Percentiles rank a stretch among this genome's conserved stretches.
Conservation (phyloP, 2,797 vertebrate genomes). For the Hemibagrus guttatus region DNA sequence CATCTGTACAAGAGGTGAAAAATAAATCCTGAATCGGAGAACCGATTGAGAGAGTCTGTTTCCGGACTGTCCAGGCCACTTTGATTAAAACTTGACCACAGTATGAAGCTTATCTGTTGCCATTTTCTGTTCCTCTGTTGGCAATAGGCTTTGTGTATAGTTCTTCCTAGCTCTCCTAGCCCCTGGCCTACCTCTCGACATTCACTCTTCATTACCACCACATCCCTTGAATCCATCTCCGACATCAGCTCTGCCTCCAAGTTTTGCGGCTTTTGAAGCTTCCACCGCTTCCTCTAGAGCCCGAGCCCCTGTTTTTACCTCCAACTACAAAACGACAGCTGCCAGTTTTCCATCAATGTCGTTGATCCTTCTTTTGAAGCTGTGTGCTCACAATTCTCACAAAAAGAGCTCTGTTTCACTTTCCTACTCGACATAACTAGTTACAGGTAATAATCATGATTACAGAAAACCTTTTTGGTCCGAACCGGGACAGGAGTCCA, state of each 20-base stretch:
- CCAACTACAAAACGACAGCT: constrained; percentile 13
- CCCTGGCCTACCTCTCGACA: not conserved
- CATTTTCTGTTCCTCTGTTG: not conserved
- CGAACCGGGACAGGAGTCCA: not conserved
- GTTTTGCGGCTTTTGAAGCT: constrained; percentile 17
- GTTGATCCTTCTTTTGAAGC: not conserved
- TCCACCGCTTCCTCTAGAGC: not conserved
- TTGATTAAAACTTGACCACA: constrained; percentile 4
- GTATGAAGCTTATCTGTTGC: not conserved
- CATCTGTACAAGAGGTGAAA: constrained; percentile 18
- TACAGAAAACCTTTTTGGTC: not conserved
- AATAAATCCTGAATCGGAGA: not conserved
- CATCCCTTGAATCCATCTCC: constrained; percentile 9
- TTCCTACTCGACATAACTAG: not conserved
- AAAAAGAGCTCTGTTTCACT: constrained; percentile 2
- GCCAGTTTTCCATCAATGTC: constrained; percentile 12
- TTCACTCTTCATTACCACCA: constrained; percentile 20
- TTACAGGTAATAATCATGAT: not conserved
- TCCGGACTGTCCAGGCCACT: constrained; percentile 17
- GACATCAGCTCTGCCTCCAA: not conserved
- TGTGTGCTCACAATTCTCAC: constrained; percentile 11
- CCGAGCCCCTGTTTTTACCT: not conserved
- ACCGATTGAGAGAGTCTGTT: constrained; percentile 7
- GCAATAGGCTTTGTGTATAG: not conserved
- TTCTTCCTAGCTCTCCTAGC: not conserved